A percentile compares a stretch with the other conserved stretches of the same genome.
Conservation (phyloP, 2,797 vertebrate species). For the Jordanella pulchra region DNA sequence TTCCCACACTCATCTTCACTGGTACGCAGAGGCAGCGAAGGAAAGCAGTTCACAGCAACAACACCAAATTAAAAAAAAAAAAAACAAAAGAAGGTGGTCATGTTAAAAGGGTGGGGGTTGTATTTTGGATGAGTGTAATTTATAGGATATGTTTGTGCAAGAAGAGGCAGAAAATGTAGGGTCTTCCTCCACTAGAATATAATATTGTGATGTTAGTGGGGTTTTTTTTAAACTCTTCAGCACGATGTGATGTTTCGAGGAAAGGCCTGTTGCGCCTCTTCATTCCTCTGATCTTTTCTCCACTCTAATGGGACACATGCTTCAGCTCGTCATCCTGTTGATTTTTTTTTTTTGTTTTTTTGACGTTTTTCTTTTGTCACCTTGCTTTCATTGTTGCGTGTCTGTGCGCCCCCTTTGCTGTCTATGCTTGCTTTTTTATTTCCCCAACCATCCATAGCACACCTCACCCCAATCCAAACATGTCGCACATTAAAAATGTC, state of each 20-base stretch:
- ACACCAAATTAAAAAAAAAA: conserved; percentile 10
- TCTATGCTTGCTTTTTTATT: conserved; percentile 65
- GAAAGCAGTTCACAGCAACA: conserved; percentile 28
- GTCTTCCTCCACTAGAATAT: conserved; percentile 9
- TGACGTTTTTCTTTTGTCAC: conserved; percentile 40
- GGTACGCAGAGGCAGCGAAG: conserved; percentile 86
- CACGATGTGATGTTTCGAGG: too few species aligned
- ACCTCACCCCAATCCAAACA: conserved; percentile 45
- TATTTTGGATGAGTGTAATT: conserved; percentile 8
- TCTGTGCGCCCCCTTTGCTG: conserved; percentile 55
- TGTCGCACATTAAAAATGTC: conserved; percentile 32
- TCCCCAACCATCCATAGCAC: conserved; percentile 62
- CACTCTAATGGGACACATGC: conserved; percentile 73
- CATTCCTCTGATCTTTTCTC: conserved; percentile 48
- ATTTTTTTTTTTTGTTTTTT: too few species aligned
- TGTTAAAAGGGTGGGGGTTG: not conserved
- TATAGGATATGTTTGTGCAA: conserved; percentile 15
- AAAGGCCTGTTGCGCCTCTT: conserved; percentile 30
- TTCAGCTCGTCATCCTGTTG: conserved; percentile 63
- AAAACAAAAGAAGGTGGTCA: conserved; percentile 7
- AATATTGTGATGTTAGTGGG: not conserved
- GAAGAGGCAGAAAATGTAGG: conserved; percentile 24
- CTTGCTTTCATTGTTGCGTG: conserved; percentile 43
- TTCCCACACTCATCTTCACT: conserved; percentile 99
- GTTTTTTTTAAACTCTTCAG: conserved; percentile 6